Evolutionary conservation across 2,113 vertebrate genomes (phyloP).

Genomic region (Microcebus lehilahytsara): DNA sequence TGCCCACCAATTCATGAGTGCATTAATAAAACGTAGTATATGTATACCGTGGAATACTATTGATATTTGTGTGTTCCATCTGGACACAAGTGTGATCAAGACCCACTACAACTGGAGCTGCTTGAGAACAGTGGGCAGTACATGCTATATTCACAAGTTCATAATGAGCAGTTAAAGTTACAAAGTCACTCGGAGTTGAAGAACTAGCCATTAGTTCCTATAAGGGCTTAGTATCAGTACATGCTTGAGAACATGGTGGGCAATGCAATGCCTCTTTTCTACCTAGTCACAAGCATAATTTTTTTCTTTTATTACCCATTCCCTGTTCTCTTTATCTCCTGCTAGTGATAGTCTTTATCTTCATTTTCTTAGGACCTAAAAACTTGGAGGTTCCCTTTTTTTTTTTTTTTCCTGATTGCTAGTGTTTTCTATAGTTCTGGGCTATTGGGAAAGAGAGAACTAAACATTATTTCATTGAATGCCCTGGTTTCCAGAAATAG

Average conservation of each 20-base stretch:
- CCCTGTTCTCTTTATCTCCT: not conserved
- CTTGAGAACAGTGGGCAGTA: not conserved
- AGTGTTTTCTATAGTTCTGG: not conserved
- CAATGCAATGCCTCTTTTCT: not conserved
- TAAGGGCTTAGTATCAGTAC: not conserved
- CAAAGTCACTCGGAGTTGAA: not conserved
- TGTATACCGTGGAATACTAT: not conserved
- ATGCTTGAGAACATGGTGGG: too few relatives aligned
- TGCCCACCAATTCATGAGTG: too few relatives aligned
- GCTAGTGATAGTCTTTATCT: not conserved
- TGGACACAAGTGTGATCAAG: not conserved
- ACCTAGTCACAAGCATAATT: rapidly evolving
- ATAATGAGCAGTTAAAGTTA: not conserved
- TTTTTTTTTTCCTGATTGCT: not conserved
- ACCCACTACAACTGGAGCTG: not conserved
- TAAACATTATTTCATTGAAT: not conserved
- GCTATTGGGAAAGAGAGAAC: not conserved
- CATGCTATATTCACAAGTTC: not conserved
- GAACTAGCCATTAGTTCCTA: not conserved
- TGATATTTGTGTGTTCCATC: not conserved
- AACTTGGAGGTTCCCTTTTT: not conserved
- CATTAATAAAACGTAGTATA: too few relatives aligned
- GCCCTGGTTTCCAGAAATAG: not conserved
- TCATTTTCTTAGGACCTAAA: not conserved
- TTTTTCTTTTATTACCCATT: not conserved